phyloP scores from a whole-genome alignment of 1,140 invertebrate species.

The Aplysia californica region DNA sequence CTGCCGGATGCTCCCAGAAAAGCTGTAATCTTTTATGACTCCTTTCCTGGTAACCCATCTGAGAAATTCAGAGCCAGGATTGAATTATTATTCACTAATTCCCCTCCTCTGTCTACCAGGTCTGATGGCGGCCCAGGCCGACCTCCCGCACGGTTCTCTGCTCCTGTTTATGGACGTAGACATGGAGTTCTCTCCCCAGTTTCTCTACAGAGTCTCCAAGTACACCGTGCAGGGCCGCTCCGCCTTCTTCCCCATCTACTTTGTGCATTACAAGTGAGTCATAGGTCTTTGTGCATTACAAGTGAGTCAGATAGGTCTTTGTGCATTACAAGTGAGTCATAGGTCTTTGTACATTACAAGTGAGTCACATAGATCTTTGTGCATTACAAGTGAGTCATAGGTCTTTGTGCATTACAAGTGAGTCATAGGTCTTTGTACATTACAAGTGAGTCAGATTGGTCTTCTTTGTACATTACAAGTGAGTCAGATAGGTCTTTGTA shows the following conservation, averaged over 20 bases:
- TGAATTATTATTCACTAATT: neutral
- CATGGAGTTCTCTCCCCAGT: constrained; percentile 19
- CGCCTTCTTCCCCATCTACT: constrained; percentile 25
- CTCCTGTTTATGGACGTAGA: constrained; percentile 29
- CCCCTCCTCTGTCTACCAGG: neutral
- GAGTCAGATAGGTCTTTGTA: too few relatives aligned
- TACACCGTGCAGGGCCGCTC: constrained; percentile 8
- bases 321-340: neutral
- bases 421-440: neutral
- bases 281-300: too few relatives aligned
- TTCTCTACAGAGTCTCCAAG: constrained; percentile 22
- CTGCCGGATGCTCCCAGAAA: too few relatives aligned
- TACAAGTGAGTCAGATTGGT: neutral
- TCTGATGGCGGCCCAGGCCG: constrained; percentile 21
- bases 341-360: neutral
- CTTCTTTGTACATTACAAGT: too few relatives aligned
- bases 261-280: constrained; percentile 30
- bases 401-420: neutral
- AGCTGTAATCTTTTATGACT: too few relatives aligned
- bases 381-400: neutral
- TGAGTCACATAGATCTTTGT: neutral
- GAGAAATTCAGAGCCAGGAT: too few relatives aligned
- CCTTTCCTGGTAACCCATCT: too few relatives aligned
- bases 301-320: too few relatives aligned
- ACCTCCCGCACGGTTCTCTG: constrained; percentile 17